Conservation (phyloP, 1,140 invertebrate genomes). For the Pectinophora gossypiella region DNA sequence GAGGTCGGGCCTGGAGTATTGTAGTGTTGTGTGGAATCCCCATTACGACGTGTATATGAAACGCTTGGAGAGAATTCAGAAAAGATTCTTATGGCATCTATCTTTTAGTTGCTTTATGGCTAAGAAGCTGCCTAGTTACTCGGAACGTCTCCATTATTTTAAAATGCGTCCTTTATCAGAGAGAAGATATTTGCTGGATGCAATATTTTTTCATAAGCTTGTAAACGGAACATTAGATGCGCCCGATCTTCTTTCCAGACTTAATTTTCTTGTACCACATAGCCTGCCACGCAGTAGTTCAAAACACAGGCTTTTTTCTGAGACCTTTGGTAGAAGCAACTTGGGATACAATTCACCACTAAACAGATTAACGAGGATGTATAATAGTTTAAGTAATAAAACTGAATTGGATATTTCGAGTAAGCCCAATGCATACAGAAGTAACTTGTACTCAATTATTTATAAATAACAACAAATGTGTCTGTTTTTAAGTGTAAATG, state of each 20-base stretch:
- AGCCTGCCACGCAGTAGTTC: neutral
- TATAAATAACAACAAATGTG: no score
- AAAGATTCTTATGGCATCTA: constrained; percentile 15
- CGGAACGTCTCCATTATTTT: constrained; percentile 3
- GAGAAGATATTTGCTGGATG: constrained; percentile 1
- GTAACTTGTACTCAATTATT: no score
- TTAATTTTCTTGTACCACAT: neutral
- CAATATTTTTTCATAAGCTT: constrained; percentile 7
- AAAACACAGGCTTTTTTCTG: neutral
- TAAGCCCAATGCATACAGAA: no score
- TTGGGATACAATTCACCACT: neutral
- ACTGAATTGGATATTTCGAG: no score
- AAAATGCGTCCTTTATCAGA: constrained; percentile 2
- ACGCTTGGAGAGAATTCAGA: constrained; percentile 7
- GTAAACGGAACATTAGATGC: neutral
- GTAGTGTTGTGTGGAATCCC: constrained; percentile 14
- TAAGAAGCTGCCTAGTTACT: constrained; percentile 3
- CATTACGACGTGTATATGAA: constrained; percentile 7
- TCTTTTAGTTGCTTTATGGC: constrained; percentile 1
- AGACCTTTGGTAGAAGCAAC: neutral
- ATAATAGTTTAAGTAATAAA: no score
- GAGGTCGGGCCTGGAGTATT: constrained; percentile 6
- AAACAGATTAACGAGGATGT: neutral
- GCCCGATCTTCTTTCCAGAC: neutral
- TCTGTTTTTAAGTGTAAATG: no score